A percentile compares a stretch with the other conserved stretches of the same genome.
These are phyloP conservation scores for Drosophila santomea DNA, from an alignment of 1,140 invertebrate species.

Conservation along the genomic window DNA sequence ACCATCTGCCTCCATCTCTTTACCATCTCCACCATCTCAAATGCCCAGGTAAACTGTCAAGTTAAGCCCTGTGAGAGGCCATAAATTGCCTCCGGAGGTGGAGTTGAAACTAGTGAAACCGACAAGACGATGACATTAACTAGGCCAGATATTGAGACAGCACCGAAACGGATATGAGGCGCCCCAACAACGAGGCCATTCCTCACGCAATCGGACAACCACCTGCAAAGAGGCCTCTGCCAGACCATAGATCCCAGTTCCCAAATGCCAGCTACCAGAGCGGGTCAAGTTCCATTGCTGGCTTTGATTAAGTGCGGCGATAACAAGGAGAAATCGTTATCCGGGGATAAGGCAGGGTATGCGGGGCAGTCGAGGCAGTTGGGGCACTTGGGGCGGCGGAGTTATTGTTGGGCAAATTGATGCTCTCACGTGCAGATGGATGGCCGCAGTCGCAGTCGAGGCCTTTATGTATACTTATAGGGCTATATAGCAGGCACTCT, in stretches of 20 bases:
- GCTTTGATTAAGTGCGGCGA: conserved; percentile 52
- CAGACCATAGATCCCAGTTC: no score
- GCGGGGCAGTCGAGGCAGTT: background rate
- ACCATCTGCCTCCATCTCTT: background rate
- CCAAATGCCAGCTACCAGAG: background rate
- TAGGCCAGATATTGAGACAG: conserved; percentile 63
- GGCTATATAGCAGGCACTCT: conserved; percentile 1
- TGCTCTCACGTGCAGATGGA: conserved; percentile 52
- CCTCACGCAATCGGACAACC: conserved; percentile 40
- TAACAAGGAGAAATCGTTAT: conserved; percentile 51
- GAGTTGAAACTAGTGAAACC: conserved; percentile 43
- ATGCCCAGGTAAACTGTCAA: conserved; percentile 57
- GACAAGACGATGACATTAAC: conserved; percentile 71
- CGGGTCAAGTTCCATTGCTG: conserved; percentile 48
- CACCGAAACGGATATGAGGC: conserved; percentile 30
- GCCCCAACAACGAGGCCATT: conserved; percentile 13
- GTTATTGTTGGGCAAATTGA: conserved; percentile 60
- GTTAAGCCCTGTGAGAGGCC: conserved; percentile 65
- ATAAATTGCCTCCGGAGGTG: conserved; percentile 62
- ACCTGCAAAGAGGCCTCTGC: conserved; percentile 6
- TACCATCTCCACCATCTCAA: no score
- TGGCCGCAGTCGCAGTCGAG: conserved; percentile 8
- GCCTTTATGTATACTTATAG: conserved; percentile 14
- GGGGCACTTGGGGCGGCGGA: background rate
- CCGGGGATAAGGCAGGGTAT: background rate